Base-by-base conservation (phyloP, 2,113 vertebrate species). In the Ophthalmolycus amberensis region DNA sequence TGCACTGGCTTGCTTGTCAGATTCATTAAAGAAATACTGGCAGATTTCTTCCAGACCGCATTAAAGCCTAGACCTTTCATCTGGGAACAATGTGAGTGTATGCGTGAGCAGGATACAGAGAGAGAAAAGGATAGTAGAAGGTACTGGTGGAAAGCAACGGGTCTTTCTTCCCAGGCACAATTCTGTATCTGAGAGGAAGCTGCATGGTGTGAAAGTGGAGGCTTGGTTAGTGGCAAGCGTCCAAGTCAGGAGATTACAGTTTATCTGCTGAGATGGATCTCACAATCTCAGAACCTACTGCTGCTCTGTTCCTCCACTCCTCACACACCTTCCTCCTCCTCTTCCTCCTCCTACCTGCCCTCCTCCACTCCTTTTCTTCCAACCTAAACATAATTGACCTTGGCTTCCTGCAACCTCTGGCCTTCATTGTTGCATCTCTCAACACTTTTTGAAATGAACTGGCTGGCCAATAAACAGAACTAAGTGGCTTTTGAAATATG, bases 361-460 rank as follows among this genome's bases (percentile, higher is more conserved):
- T 44, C 34, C 52, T 59, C 56, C 63, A 56, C 65, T 46, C 38
- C 74, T 32, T 48, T 56, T 56, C 54, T n/a, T 50, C 27, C 7
- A 63, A 73, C 67, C 42, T 50, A 46, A 78, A n/a, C 54, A 75
- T 66, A 71, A 25, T 38, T 88, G 67, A 85, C 89, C 87, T 84
- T 80, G 83, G 68, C 84, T 75, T 69, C 79, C 58, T 75, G 79
- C 71, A 89, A 87, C 73, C 82, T 78, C 79, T 72, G 77, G 77
- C 84, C 85, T 78, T 29, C 68, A 74, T 77, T 91, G 81, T 75
- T 83, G 80, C 63, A 88, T 90, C 81, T 66, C 84, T 94, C 91
- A 91, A 87, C 90, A 88, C 83, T 85, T 91, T 91, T 89, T 82
- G 75, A 90, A 90, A 92, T 80, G 37, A 93, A 90, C 75, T 78